A percentile compares a stretch with the other conserved stretches of the same genome.
Conservation (phyloP, 2,888 invertebrate species). For the Octonoba sinensis region DNA sequence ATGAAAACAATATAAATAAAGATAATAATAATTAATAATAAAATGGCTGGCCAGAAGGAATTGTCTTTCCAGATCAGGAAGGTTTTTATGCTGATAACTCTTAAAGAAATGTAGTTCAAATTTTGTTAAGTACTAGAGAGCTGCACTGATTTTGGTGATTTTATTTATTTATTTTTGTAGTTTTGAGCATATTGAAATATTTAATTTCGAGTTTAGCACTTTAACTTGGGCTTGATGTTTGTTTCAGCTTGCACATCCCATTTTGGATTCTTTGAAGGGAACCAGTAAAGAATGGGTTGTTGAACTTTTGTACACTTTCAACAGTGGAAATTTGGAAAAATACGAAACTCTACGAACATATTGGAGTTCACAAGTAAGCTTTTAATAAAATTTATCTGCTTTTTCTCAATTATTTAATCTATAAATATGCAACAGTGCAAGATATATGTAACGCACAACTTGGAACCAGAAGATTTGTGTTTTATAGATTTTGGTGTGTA, state of each 20-base stretch:
- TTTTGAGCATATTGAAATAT: too few relatives aligned
- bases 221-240: constrained; percentile 1
- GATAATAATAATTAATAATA: too few relatives aligned
- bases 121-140: too few relatives aligned
- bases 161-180: too few relatives aligned
- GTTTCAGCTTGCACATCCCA: constrained; percentile 89
- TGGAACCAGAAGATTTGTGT: too few relatives aligned
- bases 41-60: too few relatives aligned
- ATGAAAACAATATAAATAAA: too few relatives aligned
- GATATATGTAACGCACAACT: neutral
- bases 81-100: too few relatives aligned
- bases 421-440: neutral
- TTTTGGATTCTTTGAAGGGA: constrained; percentile 85
- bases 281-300: constrained; percentile 88
- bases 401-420: neutral
- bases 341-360: constrained; percentile 81
- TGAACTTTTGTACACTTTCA: constrained; percentile 87
- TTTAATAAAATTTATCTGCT: constrained; percentile 63
- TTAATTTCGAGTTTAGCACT: too few relatives aligned
- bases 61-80: too few relatives aligned
- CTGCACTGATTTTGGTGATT: too few relatives aligned
- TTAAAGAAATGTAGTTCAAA: too few relatives aligned
- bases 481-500: neutral
- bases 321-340: constrained; percentile 84
- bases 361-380: constrained; percentile 77